These are phyloP conservation scores for Edolisoma coerulescens DNA, from an alignment of 2,113 vertebrate genomes.

Conservation along the genomic window DNA sequence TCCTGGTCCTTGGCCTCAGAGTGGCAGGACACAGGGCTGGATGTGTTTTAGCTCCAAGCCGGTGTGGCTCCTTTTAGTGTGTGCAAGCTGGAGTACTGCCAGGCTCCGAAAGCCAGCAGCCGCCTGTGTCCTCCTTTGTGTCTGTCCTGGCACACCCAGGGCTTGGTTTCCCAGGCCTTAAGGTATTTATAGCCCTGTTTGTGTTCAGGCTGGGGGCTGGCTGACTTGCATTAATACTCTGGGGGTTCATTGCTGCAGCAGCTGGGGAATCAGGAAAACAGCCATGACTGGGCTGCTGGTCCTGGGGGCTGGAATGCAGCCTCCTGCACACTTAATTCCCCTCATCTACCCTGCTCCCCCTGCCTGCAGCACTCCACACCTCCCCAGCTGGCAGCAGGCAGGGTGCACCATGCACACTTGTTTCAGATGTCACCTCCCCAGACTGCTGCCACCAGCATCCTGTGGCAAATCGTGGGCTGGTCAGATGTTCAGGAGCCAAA, in stretches of 20 bases:
- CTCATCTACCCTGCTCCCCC: neutral
- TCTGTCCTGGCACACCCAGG: conserved; percentile 27
- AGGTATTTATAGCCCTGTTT: neutral
- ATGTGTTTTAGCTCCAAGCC: neutral
- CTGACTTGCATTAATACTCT: neutral
- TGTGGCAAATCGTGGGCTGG: rapidly evolving
- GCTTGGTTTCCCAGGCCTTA: conserved; percentile 17
- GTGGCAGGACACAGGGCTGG: neutral
- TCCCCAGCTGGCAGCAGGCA: neutral
- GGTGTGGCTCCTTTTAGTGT: neutral
- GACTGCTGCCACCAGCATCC: neutral
- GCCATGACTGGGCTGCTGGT: neutral
- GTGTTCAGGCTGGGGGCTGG: neutral
- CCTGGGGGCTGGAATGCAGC: neutral
- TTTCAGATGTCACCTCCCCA: neutral
- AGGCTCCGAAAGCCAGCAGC: neutral
- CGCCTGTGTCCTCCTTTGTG: neutral
- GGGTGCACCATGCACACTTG: neutral
- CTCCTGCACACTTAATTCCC: neutral
- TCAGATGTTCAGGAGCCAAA: neutral
- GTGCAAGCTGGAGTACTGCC: neutral
- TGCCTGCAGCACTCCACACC: neutral
- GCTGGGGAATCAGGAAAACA: neutral
- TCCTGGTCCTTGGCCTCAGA: neutral
- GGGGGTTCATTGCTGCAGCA: neutral